A percentile compares a stretch with the other conserved stretches of the same genome.
phyloP scores from a whole-genome alignment of 2,888 invertebrate species.

The Sesamia inferens region DNA sequence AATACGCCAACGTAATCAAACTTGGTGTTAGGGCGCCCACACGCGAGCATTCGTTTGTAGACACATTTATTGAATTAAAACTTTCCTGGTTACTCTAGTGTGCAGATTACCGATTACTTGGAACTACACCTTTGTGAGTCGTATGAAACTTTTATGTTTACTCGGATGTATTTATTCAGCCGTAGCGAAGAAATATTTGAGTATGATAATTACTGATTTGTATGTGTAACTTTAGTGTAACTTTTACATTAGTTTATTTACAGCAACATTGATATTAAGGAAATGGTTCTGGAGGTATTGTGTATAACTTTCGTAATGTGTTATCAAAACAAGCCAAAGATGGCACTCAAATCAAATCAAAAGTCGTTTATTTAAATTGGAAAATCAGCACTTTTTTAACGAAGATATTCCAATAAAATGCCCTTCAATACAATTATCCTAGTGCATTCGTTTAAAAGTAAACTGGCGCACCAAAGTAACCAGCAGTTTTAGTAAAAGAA shows the following conservation, averaged over 20 bases:
- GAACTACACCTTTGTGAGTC: constrained; percentile 46
- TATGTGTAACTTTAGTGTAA: constrained; percentile 20
- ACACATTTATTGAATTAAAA: constrained; percentile 66
- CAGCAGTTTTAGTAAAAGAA: too few relatives aligned
- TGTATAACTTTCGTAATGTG: background rate
- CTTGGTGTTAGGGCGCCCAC: constrained; percentile 39
- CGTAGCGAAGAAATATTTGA: constrained; percentile 29
- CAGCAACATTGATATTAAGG: background rate
- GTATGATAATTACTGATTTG: constrained; percentile 39
- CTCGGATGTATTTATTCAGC: constrained; percentile 22
- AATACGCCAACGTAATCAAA: constrained; percentile 44
- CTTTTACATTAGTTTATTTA: constrained; percentile 15
- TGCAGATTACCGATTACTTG: constrained; percentile 59
- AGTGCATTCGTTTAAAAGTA: too few relatives aligned
- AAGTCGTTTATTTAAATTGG: too few relatives aligned
- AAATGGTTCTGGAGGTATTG: background rate
- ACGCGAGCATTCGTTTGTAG: constrained; percentile 40
- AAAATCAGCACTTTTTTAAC: too few relatives aligned
- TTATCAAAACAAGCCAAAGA: background rate
- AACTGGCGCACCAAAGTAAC: too few relatives aligned
- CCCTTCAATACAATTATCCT: too few relatives aligned
- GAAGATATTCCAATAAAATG: too few relatives aligned
- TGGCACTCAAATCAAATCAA: background rate
- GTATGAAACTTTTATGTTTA: constrained; percentile 36
- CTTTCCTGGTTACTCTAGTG: constrained; percentile 64